phyloP scores from a whole-genome alignment of 2,888 invertebrate genomes.

The Platerodrilus igneus region DNA sequence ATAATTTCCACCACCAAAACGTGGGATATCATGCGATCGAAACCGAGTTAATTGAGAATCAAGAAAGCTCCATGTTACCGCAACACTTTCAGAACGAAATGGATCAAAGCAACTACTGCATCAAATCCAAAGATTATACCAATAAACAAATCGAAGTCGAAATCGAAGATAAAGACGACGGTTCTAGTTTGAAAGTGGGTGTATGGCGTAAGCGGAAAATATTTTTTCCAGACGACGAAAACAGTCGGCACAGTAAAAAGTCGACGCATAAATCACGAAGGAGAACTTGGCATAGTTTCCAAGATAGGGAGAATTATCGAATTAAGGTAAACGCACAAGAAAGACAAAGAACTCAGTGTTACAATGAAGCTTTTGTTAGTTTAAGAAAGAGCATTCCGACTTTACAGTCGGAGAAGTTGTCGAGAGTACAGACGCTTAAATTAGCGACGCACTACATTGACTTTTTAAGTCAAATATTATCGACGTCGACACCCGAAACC shows the following conservation, averaged over 20 bases:
- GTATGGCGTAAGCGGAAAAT: slow-evolving; percentile 40
- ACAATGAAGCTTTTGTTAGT: slow-evolving; percentile 94
- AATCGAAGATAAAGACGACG: slow-evolving; percentile 26
- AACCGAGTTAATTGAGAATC: slow-evolving; percentile 21
- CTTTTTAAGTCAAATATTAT: slow-evolving; percentile 84
- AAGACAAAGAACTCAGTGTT: slow-evolving; percentile 84
- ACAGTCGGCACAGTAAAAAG: slow-evolving; percentile 35
- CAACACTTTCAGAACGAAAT: too few relatives aligned
- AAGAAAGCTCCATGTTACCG: too few relatives aligned
- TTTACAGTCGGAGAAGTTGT: slow-evolving; percentile 94
- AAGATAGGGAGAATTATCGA: slow-evolving; percentile 79
- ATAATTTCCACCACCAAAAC: slow-evolving; percentile 13
- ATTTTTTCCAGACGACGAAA: slow-evolving; percentile 42
- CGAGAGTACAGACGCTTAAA: slow-evolving; percentile 96
- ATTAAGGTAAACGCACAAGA: slow-evolving; percentile 97
- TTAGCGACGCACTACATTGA: slow-evolving; percentile 90
- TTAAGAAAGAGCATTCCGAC: slow-evolving; percentile 96
- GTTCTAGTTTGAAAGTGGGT: slow-evolving; percentile 36
- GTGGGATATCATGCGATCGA: slow-evolving; percentile 16
- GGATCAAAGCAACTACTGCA: too few relatives aligned
- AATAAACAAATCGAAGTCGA: slow-evolving; percentile 39
- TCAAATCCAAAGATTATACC: slow-evolving; percentile 31
- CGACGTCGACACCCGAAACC: slow-evolving; percentile 49
- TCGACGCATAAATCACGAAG: slow-evolving; percentile 51
- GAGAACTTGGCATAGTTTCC: slow-evolving; percentile 63